Base-by-base conservation (phyloP, 2,888 invertebrate species). In the Meteorus cinctellus region DNA sequence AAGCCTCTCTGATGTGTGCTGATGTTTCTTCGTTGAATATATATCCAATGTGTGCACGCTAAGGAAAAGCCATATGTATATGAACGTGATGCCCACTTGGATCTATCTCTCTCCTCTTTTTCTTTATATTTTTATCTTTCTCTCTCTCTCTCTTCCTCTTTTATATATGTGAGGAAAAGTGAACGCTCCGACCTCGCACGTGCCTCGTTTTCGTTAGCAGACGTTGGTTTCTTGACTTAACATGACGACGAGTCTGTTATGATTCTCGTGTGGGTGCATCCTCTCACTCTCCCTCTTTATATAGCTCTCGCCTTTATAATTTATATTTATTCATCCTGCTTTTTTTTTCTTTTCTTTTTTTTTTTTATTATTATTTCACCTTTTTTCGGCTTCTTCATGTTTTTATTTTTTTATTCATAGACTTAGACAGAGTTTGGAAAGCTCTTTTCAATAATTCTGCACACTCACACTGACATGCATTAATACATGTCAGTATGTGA, bases 151-250 rank as follows among this genome's bases (percentile, higher is more conserved):
- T 4, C 1, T 19, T 65, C 1, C n/a, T 68, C 29, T 29, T 12
- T 12, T 41, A 12, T 41, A 41, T 41, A 41, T 41, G 31, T 66
- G 65, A 59, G 72, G 72, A 76, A 72, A 76, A 76, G 75, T 72
- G 75, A 75, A 71, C 69, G 75, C 71, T 75, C 71, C 75, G 78
- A 75, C 75, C 74, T 70, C 77, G 80, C 80, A 79, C 80, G 80
- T 80, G 80, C 79, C 79, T 79, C 77, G 79, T 78, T 80, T 80
- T 80, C 79, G 76, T 79, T 80, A 80, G 75, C 60, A 74, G 75
- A 48, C 34, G 45, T 67, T 66, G 77, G 75, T 77, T 75, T 75
- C 73, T 77, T 67, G 73, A 76, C 19, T 55, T 19, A 55, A 55
- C 55, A 55, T 55, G 55, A 55, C 55, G 55, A 55, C 55, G 77